These are phyloP conservation scores for Clepsis dumicolana DNA, from an alignment of 2,888 invertebrate genomes.

Conservation along the genomic window DNA sequence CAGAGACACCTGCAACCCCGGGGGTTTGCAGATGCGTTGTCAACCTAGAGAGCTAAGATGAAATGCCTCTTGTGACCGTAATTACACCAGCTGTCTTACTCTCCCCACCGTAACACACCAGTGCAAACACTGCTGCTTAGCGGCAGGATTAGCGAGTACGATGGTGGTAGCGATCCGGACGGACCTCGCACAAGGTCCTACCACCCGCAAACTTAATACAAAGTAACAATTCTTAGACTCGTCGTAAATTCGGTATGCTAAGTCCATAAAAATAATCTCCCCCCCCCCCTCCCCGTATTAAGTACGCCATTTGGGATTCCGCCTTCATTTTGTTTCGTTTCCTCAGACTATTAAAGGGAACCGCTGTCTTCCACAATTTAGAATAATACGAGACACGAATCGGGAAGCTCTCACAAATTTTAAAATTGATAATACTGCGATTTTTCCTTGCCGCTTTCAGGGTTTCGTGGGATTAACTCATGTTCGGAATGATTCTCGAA, in stretches of 20 bases:
- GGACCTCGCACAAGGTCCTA: no score
- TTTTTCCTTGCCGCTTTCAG: constrained; percentile 35
- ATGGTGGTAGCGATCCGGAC: no score
- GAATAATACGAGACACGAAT: constrained; percentile 41
- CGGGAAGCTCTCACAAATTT: constrained; percentile 37
- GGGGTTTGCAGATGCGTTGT: no score
- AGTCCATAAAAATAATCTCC: constrained; percentile 19
- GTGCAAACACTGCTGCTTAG: no score
- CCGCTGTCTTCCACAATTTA: constrained; percentile 38
- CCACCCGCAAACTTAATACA: no score
- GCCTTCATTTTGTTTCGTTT: constrained; percentile 38
- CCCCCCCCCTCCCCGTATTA: constrained; percentile 25
- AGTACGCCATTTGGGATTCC: constrained; percentile 38
- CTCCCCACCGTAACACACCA: no score
- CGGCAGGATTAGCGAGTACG: no score
- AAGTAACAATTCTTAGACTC: not conserved
- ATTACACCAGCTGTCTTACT: no score
- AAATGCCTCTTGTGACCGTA: no score
- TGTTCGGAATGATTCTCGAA: not conserved
- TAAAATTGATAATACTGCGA: constrained; percentile 40
- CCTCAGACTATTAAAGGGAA: constrained; percentile 36
- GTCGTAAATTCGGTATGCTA: constrained; percentile 12
- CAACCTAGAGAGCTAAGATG: no score
- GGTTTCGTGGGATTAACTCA: constrained; percentile 40
- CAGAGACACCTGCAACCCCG: no score